Base-by-base conservation (phyloP, 2,888 invertebrate species). In the Hetaerina titia region DNA sequence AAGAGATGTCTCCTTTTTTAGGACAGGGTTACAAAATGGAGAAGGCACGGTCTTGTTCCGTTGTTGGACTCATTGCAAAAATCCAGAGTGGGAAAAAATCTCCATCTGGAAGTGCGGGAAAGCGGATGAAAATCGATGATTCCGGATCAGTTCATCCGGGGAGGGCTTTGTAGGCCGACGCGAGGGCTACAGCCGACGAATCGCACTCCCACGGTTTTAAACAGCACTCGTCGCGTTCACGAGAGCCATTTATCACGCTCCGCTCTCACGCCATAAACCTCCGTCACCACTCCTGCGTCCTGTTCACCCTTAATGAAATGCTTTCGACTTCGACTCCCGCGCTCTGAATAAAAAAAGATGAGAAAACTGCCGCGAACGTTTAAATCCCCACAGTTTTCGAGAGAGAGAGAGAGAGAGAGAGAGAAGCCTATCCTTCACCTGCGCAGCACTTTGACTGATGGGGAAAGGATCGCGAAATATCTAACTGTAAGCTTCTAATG, bases 121-220 rank as follows among this genome's bases (percentile, higher is more conserved):
- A 81, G 81, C 25, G 81, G 81, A 81, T 6, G 81, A 81, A 81
- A 81, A 81, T 81, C 81, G 31, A 81, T 81, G 81, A 31, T 81
- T 81, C 31, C 81, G 81, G 81, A 81, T 81, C 81, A 81, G 81
- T 81, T 81, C 81, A 81, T 81, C 81, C 81, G 31, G 31, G 25
- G 31, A 31, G 81, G 81, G 81, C 31, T 31, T 81, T 31, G 31
- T 31, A 69, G n/a, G 22, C 31, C 81, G 31, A 31, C 31, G 81
- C 25, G 81, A 81, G 25, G 81, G 31, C n/a, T n/a, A n/a, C 69
- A 22, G 6, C 81, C 8, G 31, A 31, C 25, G 81, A 81, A 31
- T 31, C 31, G 31, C 31, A 9, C 81, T 81, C 81, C 81, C 81
- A 31, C 31, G 81, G 31, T 81, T 31, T 81, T 31, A 11, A 81